Evolutionary conservation across 1,140 invertebrate genomes (phyloP), one percentile per base, ranked within the genome.

Genomic region (Reticulitermes speratus): DNA sequence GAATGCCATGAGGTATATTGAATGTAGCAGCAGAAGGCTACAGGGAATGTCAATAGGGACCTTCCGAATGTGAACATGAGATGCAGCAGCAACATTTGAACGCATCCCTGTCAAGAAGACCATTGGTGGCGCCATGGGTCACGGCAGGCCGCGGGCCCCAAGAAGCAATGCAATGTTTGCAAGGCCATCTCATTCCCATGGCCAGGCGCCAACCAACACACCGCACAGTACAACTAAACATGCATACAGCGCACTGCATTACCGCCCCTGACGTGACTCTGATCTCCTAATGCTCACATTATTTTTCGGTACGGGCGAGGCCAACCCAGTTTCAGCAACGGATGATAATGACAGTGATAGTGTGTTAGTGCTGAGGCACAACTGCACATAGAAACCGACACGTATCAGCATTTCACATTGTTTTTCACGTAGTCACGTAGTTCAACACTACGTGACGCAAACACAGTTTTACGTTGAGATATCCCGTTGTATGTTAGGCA

Each of bases 111-210:
- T 30, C 8, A 75, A 75, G n/a, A 30, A 25, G 7, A 30, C 65
- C 65, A 75, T 16, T 75, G 65, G n/a, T 30, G 65, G 65, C 65
- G 65, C 65, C 65, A 75, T 30, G 65, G 65, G 65, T 75, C 65
- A 75, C 9, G 65, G 65, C 65, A 75, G 65, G 65, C n/a, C 65
- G n/a, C 65, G 65, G 65, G 65, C 65, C 65, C 65, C 65, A 75
- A 25, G 65, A 75, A 30, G 65, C 25, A 30, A 75, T 14, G 65
- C 65, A 75, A 30, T 75, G 65, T 30, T 75, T 30, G 65, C 65
- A 75, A 75, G 65, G 65, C 65, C 65, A 75, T 75, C 65, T 30
- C 25, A 75, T 75, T 75, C 65, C 65, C 65, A 75, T 75, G 65
- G 65, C 65, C 25, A 75, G n/a, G 7, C 65, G 65, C 65, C 65